These are phyloP conservation scores for Sarcoramphus papa DNA, from an alignment of 2,797 vertebrate species.

Conservation along the genomic window DNA sequence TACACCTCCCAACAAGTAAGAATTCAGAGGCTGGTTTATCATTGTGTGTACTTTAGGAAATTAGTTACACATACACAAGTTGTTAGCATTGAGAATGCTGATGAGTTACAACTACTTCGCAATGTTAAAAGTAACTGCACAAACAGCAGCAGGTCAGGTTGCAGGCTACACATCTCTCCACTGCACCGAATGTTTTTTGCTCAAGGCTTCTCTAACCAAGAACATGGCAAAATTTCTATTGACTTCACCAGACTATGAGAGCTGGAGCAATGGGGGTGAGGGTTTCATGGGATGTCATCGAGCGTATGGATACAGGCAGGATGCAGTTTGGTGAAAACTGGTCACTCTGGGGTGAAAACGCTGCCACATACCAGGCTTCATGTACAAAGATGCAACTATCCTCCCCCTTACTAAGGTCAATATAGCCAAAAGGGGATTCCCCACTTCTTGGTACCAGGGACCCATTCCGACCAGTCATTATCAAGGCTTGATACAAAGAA, in stretches of 20 bases:
- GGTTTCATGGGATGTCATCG: not conserved
- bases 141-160: not conserved
- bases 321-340: not conserved
- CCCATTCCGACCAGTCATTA: not conserved
- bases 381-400: accelerated
- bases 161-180: not conserved
- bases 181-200: not conserved
- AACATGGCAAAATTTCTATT: not conserved
- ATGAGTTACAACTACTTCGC: not conserved
- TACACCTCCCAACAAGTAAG: not conserved
- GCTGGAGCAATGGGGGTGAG: not conserved
- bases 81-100: not conserved
- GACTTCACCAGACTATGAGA: not conserved
- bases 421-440: not conserved
- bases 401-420: not conserved
- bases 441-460: not conserved
- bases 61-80: accelerated
- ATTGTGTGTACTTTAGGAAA: not conserved
- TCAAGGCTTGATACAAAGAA: not conserved
- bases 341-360: not conserved
- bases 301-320: not conserved
- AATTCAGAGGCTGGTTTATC: not conserved
- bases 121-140: not conserved
- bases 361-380: accelerated
- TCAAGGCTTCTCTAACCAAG: not conserved